These are phyloP conservation scores for Alectura lathami DNA, from an alignment of 2,113 vertebrate genomes.

Conservation along the genomic window DNA sequence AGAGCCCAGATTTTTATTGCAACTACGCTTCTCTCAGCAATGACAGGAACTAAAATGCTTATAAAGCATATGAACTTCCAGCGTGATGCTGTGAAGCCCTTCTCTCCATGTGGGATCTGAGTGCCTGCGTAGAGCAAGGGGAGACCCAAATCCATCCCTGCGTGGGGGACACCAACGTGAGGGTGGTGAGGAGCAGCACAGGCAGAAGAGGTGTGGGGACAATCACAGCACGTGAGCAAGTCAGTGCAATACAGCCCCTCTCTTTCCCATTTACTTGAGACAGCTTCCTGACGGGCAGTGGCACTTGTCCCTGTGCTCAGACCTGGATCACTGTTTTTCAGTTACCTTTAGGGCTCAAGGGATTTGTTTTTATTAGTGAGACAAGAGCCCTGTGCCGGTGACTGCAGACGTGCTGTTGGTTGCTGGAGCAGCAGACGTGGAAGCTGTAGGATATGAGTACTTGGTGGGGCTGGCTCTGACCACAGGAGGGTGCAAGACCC, in stretches of 20 bases:
- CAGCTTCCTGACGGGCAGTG: background rate
- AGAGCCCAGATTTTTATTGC: constrained; percentile 62
- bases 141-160: background rate
- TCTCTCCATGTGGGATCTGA: accelerated
- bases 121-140: accelerated
- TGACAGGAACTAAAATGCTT: constrained; percentile 26
- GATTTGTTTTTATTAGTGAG: background rate
- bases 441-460: accelerated
- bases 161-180: accelerated
- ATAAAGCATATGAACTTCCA: background rate
- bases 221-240: background rate
- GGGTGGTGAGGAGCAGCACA: background rate
- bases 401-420: background rate
- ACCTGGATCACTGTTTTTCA: background rate
- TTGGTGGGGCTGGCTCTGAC: background rate
- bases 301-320: background rate
- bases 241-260: background rate
- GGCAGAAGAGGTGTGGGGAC: background rate
- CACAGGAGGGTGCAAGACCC: background rate
- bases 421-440: background rate
- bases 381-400: background rate
- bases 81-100: background rate
- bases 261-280: background rate
- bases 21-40: background rate
- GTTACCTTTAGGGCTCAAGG: background rate